Base-by-base conservation (phyloP, 2,797 vertebrate genomes). In the Protosalanx chinensis region DNA sequence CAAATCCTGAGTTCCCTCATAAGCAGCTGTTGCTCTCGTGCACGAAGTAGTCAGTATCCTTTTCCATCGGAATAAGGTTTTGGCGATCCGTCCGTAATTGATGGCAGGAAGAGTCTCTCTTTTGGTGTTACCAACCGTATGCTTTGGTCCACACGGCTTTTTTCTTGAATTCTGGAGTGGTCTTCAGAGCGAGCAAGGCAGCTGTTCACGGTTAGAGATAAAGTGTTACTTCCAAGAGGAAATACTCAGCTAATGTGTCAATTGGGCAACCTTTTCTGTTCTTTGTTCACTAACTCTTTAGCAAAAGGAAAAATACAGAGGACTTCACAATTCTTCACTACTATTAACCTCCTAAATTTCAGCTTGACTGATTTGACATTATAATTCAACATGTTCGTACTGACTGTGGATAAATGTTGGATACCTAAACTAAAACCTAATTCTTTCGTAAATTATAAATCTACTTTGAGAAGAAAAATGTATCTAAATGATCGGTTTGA, bases 141-240 rank as follows among this genome's bases (percentile, higher is more conserved):
- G 94, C 96, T 88, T 92, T 92, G 79, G 95, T 96, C 97, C 96
- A 99, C 18, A 96, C 85, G 0, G 90, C 91, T 84, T 98, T 98
- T 91, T 96, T 98, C 92, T 91, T 95, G 87, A 97, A 98, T 81
- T 96, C 96, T 0, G 92, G 63, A 18, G 94, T 87, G 70, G 87
- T 89, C 70, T 89, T 94, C 82, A 99, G 83, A 59, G 93, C 90
- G 78, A 96, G 73, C 69, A 98, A 88, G 0, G 92, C 85, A 69
- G 91, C 97, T 99, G 88, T 57, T 3, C 2, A 10, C 18, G 33
- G 5, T 15, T n/a, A 0, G 13, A 1, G 3, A 8, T 3, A 56
- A 6, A 7, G 29, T 58, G 13, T 61, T 32, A 61, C 23, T 61
- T 32, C 29, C 30, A 29, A 12, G 27, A 23, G 59, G 3, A 62